Percentiles rank a stretch among this genome's conserved stretches.
These are phyloP conservation scores for Apocrypta bakeri DNA, from an alignment of 1,140 invertebrate genomes.

Conservation along the genomic window DNA sequence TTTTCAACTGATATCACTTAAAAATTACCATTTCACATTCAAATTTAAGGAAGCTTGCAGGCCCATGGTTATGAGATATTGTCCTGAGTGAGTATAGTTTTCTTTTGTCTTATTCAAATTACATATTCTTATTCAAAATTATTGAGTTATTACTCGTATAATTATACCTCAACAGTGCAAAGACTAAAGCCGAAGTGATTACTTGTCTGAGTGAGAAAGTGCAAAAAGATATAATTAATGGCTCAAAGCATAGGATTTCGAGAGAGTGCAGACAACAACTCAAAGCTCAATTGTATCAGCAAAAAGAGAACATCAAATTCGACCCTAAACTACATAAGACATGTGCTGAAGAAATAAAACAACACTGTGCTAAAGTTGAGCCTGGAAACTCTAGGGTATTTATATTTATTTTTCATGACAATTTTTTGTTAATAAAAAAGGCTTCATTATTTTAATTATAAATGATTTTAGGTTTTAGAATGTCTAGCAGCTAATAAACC, in stretches of 20 bases:
- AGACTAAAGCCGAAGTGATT: constrained; percentile 91
- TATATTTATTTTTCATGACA: constrained; percentile 54
- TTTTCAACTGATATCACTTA: constrained; percentile 92
- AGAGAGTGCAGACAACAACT: constrained; percentile 92
- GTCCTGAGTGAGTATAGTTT: constrained; percentile 77
- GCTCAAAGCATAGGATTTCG: constrained; percentile 85
- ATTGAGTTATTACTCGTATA: constrained; percentile 25
- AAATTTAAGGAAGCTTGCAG: constrained; percentile 97
- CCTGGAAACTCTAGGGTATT: constrained; percentile 86
- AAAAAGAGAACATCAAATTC: constrained; percentile 88
- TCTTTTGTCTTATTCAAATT: not conserved
- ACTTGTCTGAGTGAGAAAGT: constrained; percentile 93
- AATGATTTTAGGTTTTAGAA: constrained; percentile 83
- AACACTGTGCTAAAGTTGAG: constrained; percentile 82
- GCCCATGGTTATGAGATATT: constrained; percentile 87
- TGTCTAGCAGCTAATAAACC: constrained; percentile 86
- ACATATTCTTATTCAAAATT: no score
- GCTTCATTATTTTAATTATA: not conserved
- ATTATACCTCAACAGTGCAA: constrained; percentile 71
- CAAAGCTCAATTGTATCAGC: constrained; percentile 90
- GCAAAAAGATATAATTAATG: constrained; percentile 89
- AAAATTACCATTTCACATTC: constrained; percentile 95
- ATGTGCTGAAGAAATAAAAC: constrained; percentile 86
- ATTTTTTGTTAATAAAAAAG: constrained; percentile 50
- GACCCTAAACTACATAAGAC: constrained; percentile 86